These are phyloP conservation scores for Diabrotica virgifera DNA, from an alignment of 1,140 invertebrate genomes.

Conservation along the genomic window DNA sequence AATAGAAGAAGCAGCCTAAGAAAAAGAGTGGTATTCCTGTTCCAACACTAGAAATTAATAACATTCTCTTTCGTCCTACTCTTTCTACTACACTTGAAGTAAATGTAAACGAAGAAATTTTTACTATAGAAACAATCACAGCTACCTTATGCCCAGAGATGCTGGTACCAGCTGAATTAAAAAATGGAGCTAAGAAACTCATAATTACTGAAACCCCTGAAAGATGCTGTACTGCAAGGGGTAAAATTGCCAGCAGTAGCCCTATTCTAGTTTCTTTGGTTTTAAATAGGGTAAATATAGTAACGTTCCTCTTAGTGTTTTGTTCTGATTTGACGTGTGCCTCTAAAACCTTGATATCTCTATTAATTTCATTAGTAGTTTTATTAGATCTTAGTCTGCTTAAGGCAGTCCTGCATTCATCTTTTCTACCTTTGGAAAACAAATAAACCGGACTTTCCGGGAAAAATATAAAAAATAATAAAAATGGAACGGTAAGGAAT, in stretches of 20 bases:
- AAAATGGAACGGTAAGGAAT: slow-evolving; percentile 60
- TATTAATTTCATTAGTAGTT: slow-evolving; percentile 53
- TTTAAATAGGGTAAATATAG: slow-evolving; percentile 57
- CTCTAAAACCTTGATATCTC: slow-evolving; percentile 57
- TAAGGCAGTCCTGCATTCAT: slow-evolving; percentile 62
- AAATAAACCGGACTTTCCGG: slow-evolving; percentile 80
- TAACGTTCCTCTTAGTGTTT: slow-evolving; percentile 50
- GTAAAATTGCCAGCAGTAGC: slow-evolving; percentile 64
- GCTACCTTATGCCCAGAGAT: slow-evolving; percentile 65
- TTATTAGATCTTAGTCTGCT: slow-evolving; percentile 62
- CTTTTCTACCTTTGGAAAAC: slow-evolving; percentile 55
- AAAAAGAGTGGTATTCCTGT: slow-evolving; percentile 51
- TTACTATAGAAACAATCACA: slow-evolving; percentile 76
- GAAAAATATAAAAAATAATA: slow-evolving; percentile 62
- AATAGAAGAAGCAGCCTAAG: slow-evolving; percentile 64
- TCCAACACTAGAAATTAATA: slow-evolving; percentile 67
- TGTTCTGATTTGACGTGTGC: slow-evolving; percentile 52
- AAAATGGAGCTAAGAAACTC: slow-evolving; percentile 4
- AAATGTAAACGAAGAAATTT: slow-evolving; percentile 66
- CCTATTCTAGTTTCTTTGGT: slow-evolving; percentile 59
- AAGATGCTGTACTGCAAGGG: slow-evolving; percentile 73
- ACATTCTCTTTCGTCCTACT: slow-evolving; percentile 67
- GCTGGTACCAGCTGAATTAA: neutral
- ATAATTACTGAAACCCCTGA: slow-evolving; percentile 59
- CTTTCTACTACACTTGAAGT: slow-evolving; percentile 64